phyloP scores from a whole-genome alignment of 2,113 vertebrate genomes.

The Alces alces region DNA sequence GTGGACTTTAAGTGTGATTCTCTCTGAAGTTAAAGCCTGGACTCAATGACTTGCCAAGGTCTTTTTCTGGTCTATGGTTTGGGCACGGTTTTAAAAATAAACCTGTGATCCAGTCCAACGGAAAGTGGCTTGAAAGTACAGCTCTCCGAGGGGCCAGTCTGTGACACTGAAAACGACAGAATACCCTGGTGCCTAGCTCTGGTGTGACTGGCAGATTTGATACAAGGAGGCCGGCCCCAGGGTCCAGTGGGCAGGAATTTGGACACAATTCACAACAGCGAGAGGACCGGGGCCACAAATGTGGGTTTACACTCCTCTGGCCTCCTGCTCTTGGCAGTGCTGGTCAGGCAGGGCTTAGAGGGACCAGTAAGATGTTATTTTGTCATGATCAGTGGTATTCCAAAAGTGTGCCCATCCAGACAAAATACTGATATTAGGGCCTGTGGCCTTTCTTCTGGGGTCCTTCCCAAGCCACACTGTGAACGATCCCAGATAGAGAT shows the following conservation, averaged over 20 bases:
- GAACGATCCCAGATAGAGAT: neutral
- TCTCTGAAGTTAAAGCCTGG: neutral
- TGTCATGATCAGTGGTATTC: neutral
- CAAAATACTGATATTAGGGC: neutral
- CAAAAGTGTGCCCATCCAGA: neutral
- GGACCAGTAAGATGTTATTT: neutral
- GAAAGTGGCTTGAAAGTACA: slow-evolving; percentile 22
- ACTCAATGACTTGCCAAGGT: slow-evolving; percentile 6
- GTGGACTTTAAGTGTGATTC: neutral
- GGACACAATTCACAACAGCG: neutral
- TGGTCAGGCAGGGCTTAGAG: neutral
- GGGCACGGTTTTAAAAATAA: slow-evolving; percentile 52
- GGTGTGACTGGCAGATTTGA: neutral
- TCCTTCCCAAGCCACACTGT: neutral
- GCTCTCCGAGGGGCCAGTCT: neutral
- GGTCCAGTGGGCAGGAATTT: neutral
- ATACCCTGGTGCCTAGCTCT: neutral
- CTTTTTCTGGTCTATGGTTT: slow-evolving; percentile 29
- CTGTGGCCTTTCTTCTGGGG: neutral
- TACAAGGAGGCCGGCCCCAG: neutral
- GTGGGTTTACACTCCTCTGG: accelerated
- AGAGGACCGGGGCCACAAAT: neutral
- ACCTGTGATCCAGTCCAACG: neutral
- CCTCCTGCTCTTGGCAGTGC: neutral
- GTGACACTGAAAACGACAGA: neutral